Conservation (phyloP, 2,113 vertebrate species). For the Oophaga pumilio region DNA sequence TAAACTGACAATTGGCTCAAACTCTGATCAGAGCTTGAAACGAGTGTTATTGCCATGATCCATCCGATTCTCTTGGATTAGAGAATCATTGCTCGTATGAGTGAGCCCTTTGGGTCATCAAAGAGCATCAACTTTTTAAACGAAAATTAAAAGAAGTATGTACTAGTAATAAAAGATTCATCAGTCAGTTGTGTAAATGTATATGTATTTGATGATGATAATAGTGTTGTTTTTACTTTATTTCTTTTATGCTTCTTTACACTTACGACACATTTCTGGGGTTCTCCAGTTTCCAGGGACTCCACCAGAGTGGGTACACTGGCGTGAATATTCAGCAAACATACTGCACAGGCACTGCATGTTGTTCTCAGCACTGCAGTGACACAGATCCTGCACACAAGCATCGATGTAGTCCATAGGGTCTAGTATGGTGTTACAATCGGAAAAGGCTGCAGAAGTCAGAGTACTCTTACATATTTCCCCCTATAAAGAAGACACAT, state of each 20-base stretch:
- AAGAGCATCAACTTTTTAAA: no score
- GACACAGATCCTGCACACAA: slow-evolving; percentile 56
- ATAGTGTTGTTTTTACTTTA: not conserved
- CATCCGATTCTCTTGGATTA: no score
- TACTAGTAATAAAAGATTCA: not conserved
- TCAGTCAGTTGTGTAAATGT: not conserved
- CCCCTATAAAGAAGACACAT: not conserved
- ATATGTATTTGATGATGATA: not conserved
- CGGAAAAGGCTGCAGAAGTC: slow-evolving; percentile 23
- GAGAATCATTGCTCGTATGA: no score
- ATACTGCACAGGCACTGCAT: slow-evolving; percentile 45
- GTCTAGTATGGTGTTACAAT: slow-evolving; percentile 33
- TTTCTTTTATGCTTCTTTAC: not conserved
- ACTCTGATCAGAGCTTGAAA: no score
- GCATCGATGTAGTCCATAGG: slow-evolving; percentile 40
- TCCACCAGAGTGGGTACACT: slow-evolving; percentile 58
- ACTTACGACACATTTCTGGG: slow-evolving; percentile 55
- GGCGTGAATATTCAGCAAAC: slow-evolving; percentile 57
- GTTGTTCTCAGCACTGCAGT: not conserved
- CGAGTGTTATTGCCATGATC: no score
- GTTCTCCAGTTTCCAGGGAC: slow-evolving; percentile 56
- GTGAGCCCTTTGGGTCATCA: no score
- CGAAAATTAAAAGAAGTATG: no score
- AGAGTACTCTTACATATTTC: slow-evolving; percentile 20
- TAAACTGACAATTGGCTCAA: no score